These are phyloP conservation scores for Calidris pugnax DNA, from an alignment of 2,113 vertebrate genomes.

Conservation along the genomic window DNA sequence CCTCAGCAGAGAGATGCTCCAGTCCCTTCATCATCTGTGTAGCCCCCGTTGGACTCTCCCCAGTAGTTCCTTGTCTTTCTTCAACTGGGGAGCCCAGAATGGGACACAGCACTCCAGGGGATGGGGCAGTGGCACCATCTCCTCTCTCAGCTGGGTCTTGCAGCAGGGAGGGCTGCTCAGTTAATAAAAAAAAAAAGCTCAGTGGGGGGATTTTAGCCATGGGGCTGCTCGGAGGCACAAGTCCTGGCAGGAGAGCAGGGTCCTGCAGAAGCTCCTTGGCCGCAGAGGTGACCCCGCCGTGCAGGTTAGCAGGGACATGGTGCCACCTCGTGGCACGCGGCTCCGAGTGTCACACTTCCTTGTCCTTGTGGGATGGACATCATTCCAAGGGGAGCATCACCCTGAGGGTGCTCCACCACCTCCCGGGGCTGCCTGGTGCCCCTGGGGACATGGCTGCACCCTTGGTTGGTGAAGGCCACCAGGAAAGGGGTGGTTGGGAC, in stretches of 20 bases:
- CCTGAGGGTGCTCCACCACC: not conserved
- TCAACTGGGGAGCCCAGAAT: not conserved
- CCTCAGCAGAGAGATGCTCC: not conserved
- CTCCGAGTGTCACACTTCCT: not conserved
- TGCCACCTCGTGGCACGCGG: conserved; percentile 70
- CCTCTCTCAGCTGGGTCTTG: not conserved
- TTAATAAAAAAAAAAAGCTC: not conserved
- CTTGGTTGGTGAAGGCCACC: not conserved
- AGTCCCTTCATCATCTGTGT: not conserved
- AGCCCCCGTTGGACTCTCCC: not conserved
- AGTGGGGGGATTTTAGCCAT: not conserved
- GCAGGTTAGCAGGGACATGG: conserved; percentile 46
- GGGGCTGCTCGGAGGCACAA: not conserved
- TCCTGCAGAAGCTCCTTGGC: not conserved
- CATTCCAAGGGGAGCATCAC: not conserved
- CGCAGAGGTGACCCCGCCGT: not conserved
- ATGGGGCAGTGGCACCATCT: not conserved
- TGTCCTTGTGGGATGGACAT: not conserved
- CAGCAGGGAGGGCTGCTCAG: not conserved
- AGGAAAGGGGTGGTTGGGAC: not conserved
- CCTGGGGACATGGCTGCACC: not conserved
- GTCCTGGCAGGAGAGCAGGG: not conserved
- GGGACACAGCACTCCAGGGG: not conserved
- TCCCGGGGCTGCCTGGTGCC: not conserved
- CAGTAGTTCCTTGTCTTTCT: not conserved